phyloP scores from a whole-genome alignment of 2,888 invertebrate species.

The Drosophila cognata region DNA sequence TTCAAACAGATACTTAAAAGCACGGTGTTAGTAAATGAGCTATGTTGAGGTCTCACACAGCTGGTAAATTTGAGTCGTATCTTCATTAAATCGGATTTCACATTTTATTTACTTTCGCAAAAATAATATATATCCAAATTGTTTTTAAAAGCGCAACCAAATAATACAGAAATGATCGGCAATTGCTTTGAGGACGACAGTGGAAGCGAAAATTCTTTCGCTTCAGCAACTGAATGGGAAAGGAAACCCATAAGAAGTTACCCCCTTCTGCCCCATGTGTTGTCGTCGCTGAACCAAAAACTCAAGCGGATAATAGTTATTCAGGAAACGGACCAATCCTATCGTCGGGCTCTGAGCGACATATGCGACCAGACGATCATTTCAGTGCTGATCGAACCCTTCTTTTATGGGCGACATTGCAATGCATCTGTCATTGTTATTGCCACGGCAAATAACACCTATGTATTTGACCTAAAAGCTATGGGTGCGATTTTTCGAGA shows the following conservation, averaged over 20 bases:
- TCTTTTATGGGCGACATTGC: conserved; percentile 63
- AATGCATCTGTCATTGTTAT: conserved; percentile 42
- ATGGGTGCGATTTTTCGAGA: conserved; percentile 48
- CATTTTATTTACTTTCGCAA: no score
- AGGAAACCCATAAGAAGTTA: conserved; percentile 1
- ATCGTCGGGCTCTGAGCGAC: conserved; percentile 49
- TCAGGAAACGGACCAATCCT: conserved; percentile 48
- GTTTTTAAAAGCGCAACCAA: neutral
- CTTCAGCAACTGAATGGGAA: conserved; percentile 12
- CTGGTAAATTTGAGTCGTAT: neutral
- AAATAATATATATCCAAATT: no score
- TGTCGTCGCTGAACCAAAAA: conserved; percentile 34
- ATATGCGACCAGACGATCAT: conserved; percentile 51
- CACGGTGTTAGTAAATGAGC: no score
- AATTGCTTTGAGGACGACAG: neutral
- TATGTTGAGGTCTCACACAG: no score
- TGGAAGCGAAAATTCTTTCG: conserved; percentile 40
- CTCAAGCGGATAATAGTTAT: conserved; percentile 45
- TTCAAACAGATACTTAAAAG: neutral
- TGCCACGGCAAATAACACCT: conserved; percentile 53
- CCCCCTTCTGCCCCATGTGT: conserved; percentile 32
- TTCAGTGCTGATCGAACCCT: conserved; percentile 63
- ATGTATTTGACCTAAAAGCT: conserved; percentile 56
- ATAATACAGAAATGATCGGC: neutral
- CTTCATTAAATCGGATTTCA: neutral